phyloP scores from a whole-genome alignment of 1,140 invertebrate species.

The Lordiphosa clarofinis region DNA sequence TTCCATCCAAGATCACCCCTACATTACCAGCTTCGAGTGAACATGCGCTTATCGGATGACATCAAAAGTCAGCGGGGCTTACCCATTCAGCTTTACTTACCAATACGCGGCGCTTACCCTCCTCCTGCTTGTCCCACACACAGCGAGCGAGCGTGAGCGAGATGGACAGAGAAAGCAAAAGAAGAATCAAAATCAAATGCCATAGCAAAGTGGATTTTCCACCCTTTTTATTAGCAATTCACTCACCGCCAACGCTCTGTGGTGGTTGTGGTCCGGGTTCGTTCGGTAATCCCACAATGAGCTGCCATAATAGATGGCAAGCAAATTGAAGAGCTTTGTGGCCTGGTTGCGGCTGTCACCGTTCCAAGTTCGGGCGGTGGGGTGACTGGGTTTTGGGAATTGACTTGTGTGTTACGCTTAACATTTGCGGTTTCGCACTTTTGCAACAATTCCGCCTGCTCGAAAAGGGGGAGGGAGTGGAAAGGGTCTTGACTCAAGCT shows the following conservation, averaged over 20 bases:
- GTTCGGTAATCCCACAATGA: slow-evolving; percentile 77
- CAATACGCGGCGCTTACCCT: slow-evolving; percentile 6
- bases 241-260: slow-evolving; percentile 1
- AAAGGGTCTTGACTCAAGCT: neutral
- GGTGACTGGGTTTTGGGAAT: slow-evolving; percentile 30
- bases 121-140: neutral
- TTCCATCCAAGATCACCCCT: too few species aligned
- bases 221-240: slow-evolving; percentile 78
- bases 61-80: slow-evolving; percentile 48
- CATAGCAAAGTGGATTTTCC: slow-evolving; percentile 79
- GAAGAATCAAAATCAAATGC: slow-evolving; percentile 77
- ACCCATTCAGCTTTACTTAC: slow-evolving; percentile 13
- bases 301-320: slow-evolving; percentile 78
- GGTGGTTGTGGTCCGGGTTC: slow-evolving; percentile 24
- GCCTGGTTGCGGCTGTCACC: slow-evolving; percentile 62
- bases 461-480: slow-evolving; percentile 5
- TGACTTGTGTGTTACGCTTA: slow-evolving; percentile 76
- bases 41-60: slow-evolving; percentile 52
- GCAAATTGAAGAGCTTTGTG: slow-evolving; percentile 79
- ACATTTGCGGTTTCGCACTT: slow-evolving; percentile 79
- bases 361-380: slow-evolving; percentile 36
- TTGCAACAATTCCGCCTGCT: slow-evolving; percentile 64
- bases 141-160: slow-evolving; percentile 1
- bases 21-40: slow-evolving; percentile 1
- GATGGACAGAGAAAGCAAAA: neutral